Evolutionary conservation across 2,797 vertebrate genomes (phyloP).

Genomic region (Oryzias sinensis): DNA sequence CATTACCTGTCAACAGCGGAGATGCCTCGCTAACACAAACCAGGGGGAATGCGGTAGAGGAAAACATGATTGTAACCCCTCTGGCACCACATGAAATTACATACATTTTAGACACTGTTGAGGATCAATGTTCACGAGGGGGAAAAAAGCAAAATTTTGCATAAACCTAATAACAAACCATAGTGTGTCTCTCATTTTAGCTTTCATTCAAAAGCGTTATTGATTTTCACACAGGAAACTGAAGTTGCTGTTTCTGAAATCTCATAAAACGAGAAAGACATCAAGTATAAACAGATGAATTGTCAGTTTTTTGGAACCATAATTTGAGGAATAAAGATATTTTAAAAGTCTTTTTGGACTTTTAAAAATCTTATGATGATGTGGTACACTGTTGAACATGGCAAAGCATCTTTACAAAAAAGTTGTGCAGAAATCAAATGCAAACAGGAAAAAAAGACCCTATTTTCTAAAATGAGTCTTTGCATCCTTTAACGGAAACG

Average conservation of each 20-base stretch:
- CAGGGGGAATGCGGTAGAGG: slow-evolving; percentile 61
- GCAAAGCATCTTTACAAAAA: too few species aligned
- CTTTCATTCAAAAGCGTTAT: slow-evolving; percentile 8
- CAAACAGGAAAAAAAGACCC: too few species aligned
- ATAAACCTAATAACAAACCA: slow-evolving; percentile 30
- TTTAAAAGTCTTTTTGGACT: too few species aligned
- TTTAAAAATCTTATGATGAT: too few species aligned
- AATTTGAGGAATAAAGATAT: too few species aligned
- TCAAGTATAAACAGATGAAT: too few species aligned
- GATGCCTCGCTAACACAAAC: slow-evolving; percentile 62
- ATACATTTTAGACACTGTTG: slow-evolving; percentile 43
- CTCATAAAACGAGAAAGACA: slow-evolving; percentile 46
- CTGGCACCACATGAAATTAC: slow-evolving; percentile 63
- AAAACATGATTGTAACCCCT: slow-evolving; percentile 76
- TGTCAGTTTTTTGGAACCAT: too few species aligned
- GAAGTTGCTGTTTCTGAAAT: not conserved
- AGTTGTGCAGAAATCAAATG: too few species aligned
- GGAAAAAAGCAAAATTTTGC: slow-evolving; percentile 28
- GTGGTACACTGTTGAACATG: too few species aligned
- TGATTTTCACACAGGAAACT: not conserved
- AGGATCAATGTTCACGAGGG: slow-evolving; percentile 28
- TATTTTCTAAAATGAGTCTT: too few species aligned
- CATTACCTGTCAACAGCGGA: slow-evolving; percentile 69
- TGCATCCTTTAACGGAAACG: too few species aligned
- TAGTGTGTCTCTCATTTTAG: slow-evolving; percentile 19